Evolutionary conservation across 2,113 vertebrate genomes (phyloP), one percentile per base, ranked within the genome.

Genomic region (Echinops telfairi): DNA sequence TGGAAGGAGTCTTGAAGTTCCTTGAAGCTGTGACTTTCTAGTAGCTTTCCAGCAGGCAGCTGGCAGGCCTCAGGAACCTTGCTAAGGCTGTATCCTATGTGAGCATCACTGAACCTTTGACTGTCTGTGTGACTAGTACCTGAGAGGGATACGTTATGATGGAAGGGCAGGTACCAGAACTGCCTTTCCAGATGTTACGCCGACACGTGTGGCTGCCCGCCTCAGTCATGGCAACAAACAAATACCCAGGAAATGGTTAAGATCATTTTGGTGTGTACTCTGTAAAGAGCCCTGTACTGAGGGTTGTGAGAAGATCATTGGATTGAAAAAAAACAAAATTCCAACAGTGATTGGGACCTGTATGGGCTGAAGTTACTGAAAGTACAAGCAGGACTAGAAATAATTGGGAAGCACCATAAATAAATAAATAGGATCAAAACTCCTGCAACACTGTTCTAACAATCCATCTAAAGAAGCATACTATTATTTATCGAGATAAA

Each of bases 331-430:
- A 73, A 17, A 4, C 47, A 53, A 53, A 53, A 8, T 53, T 10
- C 47, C 47, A 47, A 87, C 38, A 58, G 60, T 66, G 36, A 58
- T 53, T 60, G n/a, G 40, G 87, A 83, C 43, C 43, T 91, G 76
- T 33, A 23, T 10, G 86, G 66, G 40, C 27, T 81, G 53, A 79
- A 91, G 79, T 84, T 91, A 93, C 12, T 84, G 36, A 15, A 89
- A 73, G 66, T 31, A 86, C 17, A 83, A 83, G 88, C 29, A 83
- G 91, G 94, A 86, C 33, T 70, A 87, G 58, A 92, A 94, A 93
- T 68, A 89, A 10, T 80, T 8, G 90, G 43, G 77, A 94, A 94
- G 29, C 40, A 86, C 60, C 83, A 83, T 66, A 10, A 23, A 66
- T 66, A 92, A 90, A 3, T 47, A 31, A 77, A 40, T 25, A 6